These are phyloP conservation scores for Ceratotherium simum DNA, from an alignment of 2,113 vertebrate genomes.

Conservation along the genomic window DNA sequence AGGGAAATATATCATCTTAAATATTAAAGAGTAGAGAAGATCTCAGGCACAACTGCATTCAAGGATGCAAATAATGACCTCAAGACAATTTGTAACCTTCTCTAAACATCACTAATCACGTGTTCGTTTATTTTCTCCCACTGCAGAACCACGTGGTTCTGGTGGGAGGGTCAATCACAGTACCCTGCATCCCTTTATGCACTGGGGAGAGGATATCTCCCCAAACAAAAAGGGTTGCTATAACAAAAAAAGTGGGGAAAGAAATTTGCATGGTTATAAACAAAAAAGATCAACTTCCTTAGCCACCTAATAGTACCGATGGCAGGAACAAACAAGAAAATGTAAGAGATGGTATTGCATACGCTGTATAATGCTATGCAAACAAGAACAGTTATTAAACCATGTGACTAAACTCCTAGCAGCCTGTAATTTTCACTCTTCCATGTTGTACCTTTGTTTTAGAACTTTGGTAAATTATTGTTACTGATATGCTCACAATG, in stretches of 20 bases:
- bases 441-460: neutral
- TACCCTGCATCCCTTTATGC: neutral
- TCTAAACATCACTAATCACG: neutral
- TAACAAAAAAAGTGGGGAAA: neutral
- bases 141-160: neutral
- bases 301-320: neutral
- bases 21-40: neutral
- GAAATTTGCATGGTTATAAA: neutral
- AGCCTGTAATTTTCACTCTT: neutral
- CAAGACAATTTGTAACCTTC: neutral
- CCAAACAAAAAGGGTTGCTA: neutral
- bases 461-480: neutral
- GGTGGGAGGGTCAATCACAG: neutral
- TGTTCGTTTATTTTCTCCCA: neutral
- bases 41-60: neutral
- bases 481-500: neutral
- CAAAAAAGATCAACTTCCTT: neutral
- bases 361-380: neutral
- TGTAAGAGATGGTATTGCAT: neutral
- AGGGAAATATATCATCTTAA: neutral
- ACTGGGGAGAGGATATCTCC: neutral
- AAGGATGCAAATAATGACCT: neutral
- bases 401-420: neutral
- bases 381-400: neutral
- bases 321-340: neutral